Conservation (phyloP, 1,140 invertebrate genomes). For the Ridgeia piscesae region DNA sequence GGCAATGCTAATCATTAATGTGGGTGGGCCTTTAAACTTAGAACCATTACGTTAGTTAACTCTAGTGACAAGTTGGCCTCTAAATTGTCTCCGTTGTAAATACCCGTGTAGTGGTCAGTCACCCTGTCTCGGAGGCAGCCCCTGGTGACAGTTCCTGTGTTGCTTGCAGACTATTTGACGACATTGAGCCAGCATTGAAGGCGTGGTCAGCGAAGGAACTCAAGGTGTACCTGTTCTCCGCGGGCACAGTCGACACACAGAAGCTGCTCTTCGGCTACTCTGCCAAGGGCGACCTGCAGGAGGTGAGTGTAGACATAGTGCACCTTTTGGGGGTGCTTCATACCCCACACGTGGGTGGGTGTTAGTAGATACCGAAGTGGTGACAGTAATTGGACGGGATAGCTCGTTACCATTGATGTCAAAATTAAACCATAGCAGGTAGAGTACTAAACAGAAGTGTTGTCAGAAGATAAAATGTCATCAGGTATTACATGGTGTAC, state of each 20-base stretch:
- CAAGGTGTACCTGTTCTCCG: slow-evolving; percentile 85
- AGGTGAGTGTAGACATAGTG: slow-evolving; percentile 56
- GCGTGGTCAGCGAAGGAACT: slow-evolving; percentile 69
- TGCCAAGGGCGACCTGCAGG: slow-evolving; percentile 72
- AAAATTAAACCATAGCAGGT: no score
- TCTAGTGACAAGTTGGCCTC: no score
- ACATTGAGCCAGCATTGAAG: slow-evolving; percentile 75
- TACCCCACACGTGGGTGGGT: neutral
- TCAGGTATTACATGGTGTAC: no score
- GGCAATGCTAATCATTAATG: no score
- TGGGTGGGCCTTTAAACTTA: no score
- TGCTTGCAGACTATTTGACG: slow-evolving; percentile 76
- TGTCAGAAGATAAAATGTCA: no score
- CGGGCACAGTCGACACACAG: slow-evolving; percentile 87
- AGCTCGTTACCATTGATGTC: neutral
- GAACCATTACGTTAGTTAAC: no score
- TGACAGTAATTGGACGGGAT: neutral
- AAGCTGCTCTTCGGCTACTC: slow-evolving; percentile 83
- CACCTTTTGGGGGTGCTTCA: neutral
- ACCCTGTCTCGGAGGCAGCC: no score
- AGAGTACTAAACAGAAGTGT: no score
- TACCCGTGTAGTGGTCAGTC: no score
- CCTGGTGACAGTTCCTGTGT: neutral
- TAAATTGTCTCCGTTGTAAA: no score
- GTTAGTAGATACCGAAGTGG: no score